Evolutionary conservation across 2,113 vertebrate species (phyloP), one percentile per base, ranked within the genome.

Genomic region (Copsychus sechellarum): DNA sequence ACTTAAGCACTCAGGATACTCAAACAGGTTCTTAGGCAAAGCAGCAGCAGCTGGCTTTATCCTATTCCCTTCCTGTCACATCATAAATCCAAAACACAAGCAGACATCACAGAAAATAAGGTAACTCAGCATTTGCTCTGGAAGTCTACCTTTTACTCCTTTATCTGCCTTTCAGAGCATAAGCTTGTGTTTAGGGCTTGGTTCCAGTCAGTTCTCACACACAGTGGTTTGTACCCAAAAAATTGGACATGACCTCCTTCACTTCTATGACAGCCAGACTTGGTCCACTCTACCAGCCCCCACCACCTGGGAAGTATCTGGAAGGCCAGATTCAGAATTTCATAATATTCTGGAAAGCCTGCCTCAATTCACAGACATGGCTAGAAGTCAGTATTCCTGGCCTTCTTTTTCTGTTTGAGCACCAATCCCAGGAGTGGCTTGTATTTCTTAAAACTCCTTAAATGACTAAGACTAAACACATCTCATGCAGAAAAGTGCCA

Each of bases 81-180:
- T 61, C 36, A 15, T n/a, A 45, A 95, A 74, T 58, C 43, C 18
- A 67, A 88, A 79, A 50, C 29, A 51, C 1, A 4, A 88, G 26
- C 19, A 76, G 26, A 33, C 40, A 48, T 28, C 25, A 60, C 62
- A 79, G 48, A 79, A 84, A 47, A 90, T 57, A 84, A 81, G 34
- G 45, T 58, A 93, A 84, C 15, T 66, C 51, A 28, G 47, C 40
- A 50, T 61, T 72, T 92, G 33, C 62, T 81, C 58, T 42, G n/a
- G 25, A 48, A 33, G 31, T 82, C 74, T 72, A 60, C 40, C 56
- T 92, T 85, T 85, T 31, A 73, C n/a, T 80, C 66, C 65, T 90
- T 90, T 47, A 85, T 56, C 31, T 88, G 70, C 61, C 45, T 53
- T 77, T 94, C 72, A 93, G 24, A 79, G 58, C 33, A 64, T 6